These are phyloP conservation scores for Solenopsis invicta DNA, from an alignment of 1,140 invertebrate genomes.

Conservation along the genomic window DNA sequence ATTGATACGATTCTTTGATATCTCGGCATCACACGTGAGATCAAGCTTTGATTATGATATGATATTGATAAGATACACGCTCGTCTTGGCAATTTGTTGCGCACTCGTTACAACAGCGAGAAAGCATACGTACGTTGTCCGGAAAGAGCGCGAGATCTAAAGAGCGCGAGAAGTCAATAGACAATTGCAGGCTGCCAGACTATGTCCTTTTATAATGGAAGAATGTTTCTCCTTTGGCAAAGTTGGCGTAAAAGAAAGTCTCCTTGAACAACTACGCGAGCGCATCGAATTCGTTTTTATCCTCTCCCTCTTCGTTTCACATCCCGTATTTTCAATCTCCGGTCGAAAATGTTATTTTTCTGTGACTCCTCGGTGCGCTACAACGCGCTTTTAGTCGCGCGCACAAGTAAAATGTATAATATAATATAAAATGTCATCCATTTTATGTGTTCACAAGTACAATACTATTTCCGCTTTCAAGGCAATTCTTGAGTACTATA, in stretches of 20 bases:
- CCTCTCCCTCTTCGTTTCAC: neutral
- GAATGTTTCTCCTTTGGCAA: slow-evolving; percentile 44
- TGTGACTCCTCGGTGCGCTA: slow-evolving; percentile 24
- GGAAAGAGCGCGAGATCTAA: neutral
- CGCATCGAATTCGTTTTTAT: slow-evolving; percentile 46
- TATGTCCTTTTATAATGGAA: slow-evolving; percentile 31
- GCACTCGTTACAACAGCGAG: slow-evolving; percentile 6
- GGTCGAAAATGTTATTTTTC: slow-evolving; percentile 60
- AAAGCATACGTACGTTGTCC: neutral
- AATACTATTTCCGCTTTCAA: slow-evolving; percentile 34
- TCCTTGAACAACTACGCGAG: slow-evolving; percentile 42
- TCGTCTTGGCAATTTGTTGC: neutral
- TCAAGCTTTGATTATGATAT: slow-evolving; percentile 1
- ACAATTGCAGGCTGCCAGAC: slow-evolving; percentile 25
- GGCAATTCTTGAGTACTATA: neutral
- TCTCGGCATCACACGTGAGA: neutral
- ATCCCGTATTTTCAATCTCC: slow-evolving; percentile 56
- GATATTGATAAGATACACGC: slow-evolving; percentile 27
- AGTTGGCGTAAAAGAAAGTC: slow-evolving; percentile 42
- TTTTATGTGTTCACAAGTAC: neutral
- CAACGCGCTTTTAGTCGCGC: slow-evolving; percentile 42
- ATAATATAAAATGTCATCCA: slow-evolving; percentile 37
- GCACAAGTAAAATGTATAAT: slow-evolving; percentile 29
- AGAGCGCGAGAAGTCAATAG: slow-evolving; percentile 45
- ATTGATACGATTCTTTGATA: slow-evolving; percentile 8